A percentile compares a stretch with the other conserved stretches of the same genome.
Evolutionary conservation across 2,797 vertebrate genomes (phyloP).

Genomic region (Myiotriccus ornatus): DNA sequence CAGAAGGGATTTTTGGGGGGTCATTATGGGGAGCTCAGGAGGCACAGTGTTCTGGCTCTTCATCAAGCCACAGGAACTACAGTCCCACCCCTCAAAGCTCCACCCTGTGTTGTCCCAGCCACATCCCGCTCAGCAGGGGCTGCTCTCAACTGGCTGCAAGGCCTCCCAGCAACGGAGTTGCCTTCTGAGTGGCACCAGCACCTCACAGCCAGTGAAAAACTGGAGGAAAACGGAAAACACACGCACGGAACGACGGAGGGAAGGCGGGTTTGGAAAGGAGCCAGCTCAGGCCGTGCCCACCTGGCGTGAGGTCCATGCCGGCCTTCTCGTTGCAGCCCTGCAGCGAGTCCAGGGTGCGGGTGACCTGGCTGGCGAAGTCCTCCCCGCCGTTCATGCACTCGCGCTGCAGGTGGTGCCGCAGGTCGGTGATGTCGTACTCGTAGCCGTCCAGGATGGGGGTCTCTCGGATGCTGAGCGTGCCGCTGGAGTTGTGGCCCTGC

Average conservation of each 20-base stretch:
- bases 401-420: conserved; percentile 94
- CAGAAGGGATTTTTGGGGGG: neutral
- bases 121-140: fast-evolving
- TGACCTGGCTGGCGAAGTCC: conserved; percentile 96
- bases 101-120: neutral
- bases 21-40: fast-evolving
- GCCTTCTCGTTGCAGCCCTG: conserved; percentile 97
- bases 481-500: conserved; percentile 94
- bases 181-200: neutral
- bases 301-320: conserved; percentile 93
- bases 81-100: neutral
- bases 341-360: conserved; percentile 93
- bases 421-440: conserved; percentile 96
- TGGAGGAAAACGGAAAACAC: neutral
- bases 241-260: fast-evolving
- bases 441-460: conserved; percentile 97
- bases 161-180: fast-evolving
- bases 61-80: neutral
- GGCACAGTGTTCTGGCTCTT: neutral
- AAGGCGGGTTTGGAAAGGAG: fast-evolving
- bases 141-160: neutral
- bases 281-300: conserved; percentile 55
- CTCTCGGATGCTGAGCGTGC: conserved; percentile 96
- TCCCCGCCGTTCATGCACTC: conserved; percentile 99
- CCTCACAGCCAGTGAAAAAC: fast-evolving